Evolutionary conservation across 1,140 invertebrate species (phyloP).

Genomic region (Dufourea novaeangliae): DNA sequence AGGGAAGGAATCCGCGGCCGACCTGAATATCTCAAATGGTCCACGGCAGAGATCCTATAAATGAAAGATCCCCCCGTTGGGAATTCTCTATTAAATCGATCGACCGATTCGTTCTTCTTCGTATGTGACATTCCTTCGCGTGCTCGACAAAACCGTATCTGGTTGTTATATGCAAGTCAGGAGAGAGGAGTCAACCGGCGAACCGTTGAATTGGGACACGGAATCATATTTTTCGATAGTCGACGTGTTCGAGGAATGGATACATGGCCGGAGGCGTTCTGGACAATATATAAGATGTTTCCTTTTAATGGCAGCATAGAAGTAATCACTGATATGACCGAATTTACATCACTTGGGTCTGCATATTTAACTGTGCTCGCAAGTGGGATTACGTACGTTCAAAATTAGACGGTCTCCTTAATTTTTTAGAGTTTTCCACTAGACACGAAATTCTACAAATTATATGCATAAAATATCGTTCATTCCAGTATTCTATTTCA

Average conservation of each 20-base stretch:
- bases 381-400: too few relatives aligned
- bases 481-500: too few relatives aligned
- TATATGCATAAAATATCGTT: too few relatives aligned
- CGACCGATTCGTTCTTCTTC: background rate
- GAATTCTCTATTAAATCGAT: slow-evolving; percentile 6
- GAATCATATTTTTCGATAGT: background rate
- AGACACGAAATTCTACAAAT: too few relatives aligned
- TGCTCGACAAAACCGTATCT: background rate
- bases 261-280: background rate
- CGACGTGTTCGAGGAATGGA: background rate
- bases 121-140: background rate
- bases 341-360: too few relatives aligned
- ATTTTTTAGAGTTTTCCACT: too few relatives aligned
- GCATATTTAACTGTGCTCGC: too few relatives aligned
- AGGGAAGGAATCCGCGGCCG: slow-evolving; percentile 1
- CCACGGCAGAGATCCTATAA: background rate
- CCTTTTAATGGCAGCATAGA: too few relatives aligned
- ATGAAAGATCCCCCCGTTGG: background rate
- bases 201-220: background rate
- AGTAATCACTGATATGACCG: too few relatives aligned
- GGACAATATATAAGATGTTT: background rate
- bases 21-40: background rate
- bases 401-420: too few relatives aligned
- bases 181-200: background rate
- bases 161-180: background rate